phyloP scores from a whole-genome alignment of 35 echinoderm and acorn worm species.

The Diadema setosum region DNA sequence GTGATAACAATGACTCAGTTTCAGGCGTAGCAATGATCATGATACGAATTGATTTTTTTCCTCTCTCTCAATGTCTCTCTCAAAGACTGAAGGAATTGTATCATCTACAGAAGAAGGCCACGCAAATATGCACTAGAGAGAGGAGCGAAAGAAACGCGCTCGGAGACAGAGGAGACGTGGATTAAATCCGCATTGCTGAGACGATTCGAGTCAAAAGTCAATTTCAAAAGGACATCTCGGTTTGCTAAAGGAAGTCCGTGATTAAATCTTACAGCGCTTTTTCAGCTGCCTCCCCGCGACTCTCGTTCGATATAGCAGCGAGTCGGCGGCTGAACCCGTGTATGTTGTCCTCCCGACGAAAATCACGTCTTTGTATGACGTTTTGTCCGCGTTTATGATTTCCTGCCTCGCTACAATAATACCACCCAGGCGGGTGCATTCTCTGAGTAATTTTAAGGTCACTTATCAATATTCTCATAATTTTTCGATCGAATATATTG shows the following conservation, averaged over 20 bases:
- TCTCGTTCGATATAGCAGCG: not conserved
- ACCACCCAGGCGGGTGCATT: not conserved
- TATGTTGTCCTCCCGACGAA: not conserved
- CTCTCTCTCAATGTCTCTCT: too few species aligned
- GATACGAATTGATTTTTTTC: too few species aligned
- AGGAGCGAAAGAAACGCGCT: not conserved
- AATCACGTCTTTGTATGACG: not conserved
- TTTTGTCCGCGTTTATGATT: not conserved
- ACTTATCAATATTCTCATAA: too few species aligned
- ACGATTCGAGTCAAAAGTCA: not conserved
- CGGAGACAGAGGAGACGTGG: not conserved
- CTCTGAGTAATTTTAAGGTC: not conserved
- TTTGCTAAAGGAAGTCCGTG: not conserved
- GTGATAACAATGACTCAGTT: too few species aligned
- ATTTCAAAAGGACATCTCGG: not conserved
- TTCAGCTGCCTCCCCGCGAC: not conserved
- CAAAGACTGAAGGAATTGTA: too few species aligned
- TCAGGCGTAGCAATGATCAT: too few species aligned
- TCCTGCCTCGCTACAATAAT: not conserved
- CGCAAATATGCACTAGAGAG: too few species aligned
- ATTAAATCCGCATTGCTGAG: not conserved
- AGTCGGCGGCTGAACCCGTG: not conserved
- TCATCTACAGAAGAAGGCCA: too few species aligned
- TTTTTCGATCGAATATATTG: too few species aligned
- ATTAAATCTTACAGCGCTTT: not conserved